Base-by-base conservation (phyloP, 2,888 invertebrate genomes). In the Lasiommata megera region DNA sequence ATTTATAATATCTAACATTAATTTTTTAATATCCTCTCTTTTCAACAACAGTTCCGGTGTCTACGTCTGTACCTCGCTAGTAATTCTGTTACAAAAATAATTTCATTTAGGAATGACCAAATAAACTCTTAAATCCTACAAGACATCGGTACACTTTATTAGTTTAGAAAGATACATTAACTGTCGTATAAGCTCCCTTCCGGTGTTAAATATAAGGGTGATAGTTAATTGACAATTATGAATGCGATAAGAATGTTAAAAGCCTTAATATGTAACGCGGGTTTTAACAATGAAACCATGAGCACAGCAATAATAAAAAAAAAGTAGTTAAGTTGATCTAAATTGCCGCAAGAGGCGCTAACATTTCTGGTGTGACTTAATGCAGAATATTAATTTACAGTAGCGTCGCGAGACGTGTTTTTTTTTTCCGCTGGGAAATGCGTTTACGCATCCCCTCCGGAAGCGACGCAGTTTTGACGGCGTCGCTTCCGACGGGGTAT, bases 11-110 rank as follows among this genome's bases (percentile, higher is more conserved):
- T 80, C 79, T 84, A 84, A 80, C 75, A 70, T 78, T 76, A 76
- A 76, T 73, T 69, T 72, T 54, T 74, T 74, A 54, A 68, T 63
- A 66, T 58, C 55, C 60, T 62, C 61, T 61, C 61, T 61, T 71
- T 46, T 76, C 65, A 80, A 82, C 80, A 82, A 82, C 78, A 73
- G 67, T 76, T 76, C 70, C 68, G 73, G 71, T 69, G 66, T 62
- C 64, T 68, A 63, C 68, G 65, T 74, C 68, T 72, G 71, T 68
- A 68, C 69, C 72, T 70, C 68, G 60, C 71, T 75, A 46, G 46
- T 46, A 76, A 76, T 77, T 76, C 71, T 73, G 71, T 82, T 88
- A 88, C 76, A 88, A 88, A 88, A 88, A 88, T 88, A 87, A 77
- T 77, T 84, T 77, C 69, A 74, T 79, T 79, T 74, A 72, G 70